These are phyloP conservation scores for Pampusana beccarii DNA, from an alignment of 2,113 vertebrate genomes.

Conservation along the genomic window DNA sequence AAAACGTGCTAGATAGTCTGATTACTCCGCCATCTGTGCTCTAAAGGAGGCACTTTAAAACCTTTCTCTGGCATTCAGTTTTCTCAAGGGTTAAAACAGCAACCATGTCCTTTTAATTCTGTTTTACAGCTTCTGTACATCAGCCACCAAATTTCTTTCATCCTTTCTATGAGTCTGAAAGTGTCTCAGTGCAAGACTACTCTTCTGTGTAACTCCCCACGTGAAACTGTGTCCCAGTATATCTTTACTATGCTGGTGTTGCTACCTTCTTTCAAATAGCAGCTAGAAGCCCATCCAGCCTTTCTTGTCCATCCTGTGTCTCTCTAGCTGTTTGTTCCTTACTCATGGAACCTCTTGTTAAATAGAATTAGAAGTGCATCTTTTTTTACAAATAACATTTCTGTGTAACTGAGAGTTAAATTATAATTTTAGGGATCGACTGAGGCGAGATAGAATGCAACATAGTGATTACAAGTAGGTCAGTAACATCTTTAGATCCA, in stretches of 20 bases:
- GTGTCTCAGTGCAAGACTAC: neutral
- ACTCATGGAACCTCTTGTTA: fast-evolving
- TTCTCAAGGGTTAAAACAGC: neutral
- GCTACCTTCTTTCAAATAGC: neutral
- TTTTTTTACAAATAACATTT: neutral
- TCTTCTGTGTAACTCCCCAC: neutral
- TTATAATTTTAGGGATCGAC: neutral
- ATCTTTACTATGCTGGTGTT: neutral
- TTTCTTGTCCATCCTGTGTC: neutral
- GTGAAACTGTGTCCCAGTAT: neutral
- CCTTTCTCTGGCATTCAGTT: neutral
- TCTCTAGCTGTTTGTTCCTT: neutral
- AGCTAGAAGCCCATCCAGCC: neutral
- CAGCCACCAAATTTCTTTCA: neutral
- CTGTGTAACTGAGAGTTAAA: neutral
- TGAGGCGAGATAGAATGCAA: neutral
- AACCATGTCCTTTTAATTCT: neutral
- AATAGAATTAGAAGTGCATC: neutral
- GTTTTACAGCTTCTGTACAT: neutral
- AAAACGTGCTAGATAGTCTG: neutral
- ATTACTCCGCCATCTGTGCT: neutral
- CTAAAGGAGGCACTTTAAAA: neutral
- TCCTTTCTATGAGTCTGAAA: neutral
- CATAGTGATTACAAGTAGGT: neutral
- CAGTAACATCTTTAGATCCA: neutral